phyloP scores from a whole-genome alignment of 2,888 invertebrate genomes.

The Nasonovia ribisnigri region DNA sequence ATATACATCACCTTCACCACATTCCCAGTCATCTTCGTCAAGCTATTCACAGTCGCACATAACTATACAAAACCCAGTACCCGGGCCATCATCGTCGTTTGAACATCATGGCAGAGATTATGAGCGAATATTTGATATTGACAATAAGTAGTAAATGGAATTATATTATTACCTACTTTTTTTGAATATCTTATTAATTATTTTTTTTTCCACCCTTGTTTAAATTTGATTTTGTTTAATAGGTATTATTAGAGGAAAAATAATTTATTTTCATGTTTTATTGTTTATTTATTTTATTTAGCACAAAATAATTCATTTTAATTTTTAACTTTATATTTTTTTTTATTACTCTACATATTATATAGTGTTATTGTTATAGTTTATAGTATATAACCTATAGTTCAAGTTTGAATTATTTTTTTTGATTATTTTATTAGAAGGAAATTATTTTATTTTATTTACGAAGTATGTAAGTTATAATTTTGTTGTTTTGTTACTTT shows the following conservation, averaged over 20 bases:
- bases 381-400: no score
- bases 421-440: neutral
- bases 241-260: no score
- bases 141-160: neutral
- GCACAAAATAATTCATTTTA: no score
- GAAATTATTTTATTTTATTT: neutral
- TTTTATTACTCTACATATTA: no score
- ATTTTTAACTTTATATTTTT: no score
- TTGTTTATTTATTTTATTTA: no score
- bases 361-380: no score
- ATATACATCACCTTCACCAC: neutral
- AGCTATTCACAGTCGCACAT: no score
- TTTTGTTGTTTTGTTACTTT: neutral
- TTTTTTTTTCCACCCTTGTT: neutral
- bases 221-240: no score
- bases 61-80: neutral
- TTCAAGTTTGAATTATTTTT: neutral
- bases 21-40: neutral
- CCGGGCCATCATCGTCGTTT: neutral
- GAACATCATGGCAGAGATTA: neutral
- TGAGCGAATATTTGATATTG: neutral
- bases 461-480: neutral
- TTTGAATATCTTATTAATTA: neutral
- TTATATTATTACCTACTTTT: neutral
- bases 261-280: no score